A percentile compares a stretch with the other conserved stretches of the same genome.
Evolutionary conservation across 2,888 invertebrate species (phyloP).

Genomic region (Harpalus rufipes): DNA sequence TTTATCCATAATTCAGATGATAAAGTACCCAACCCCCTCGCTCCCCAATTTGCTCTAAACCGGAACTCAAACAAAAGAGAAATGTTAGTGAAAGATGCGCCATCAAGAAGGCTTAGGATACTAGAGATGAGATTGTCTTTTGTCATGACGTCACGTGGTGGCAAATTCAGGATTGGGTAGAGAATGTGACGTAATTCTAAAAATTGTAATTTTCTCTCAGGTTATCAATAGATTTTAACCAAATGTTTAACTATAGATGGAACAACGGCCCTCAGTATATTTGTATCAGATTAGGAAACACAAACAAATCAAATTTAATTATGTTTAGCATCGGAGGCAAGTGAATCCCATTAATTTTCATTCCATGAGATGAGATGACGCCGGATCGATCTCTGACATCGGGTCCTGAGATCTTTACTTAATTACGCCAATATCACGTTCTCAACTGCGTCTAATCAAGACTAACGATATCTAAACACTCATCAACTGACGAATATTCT

Average conservation of each 20-base stretch:
- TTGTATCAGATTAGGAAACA: neutral
- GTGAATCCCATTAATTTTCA: conserved; percentile 22
- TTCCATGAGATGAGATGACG: neutral
- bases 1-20: conserved; percentile 11
- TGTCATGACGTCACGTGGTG: neutral
- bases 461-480: conserved; percentile 22
- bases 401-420: neutral
- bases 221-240: too few relatives aligned
- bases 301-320: conserved; percentile 18
- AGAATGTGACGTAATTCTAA: neutral
- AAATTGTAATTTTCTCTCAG: too few relatives aligned
- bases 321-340: neutral
- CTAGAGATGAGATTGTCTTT: neutral
- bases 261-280: too few relatives aligned
- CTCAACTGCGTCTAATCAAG: conserved; percentile 15
- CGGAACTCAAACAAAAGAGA: conserved; percentile 1
- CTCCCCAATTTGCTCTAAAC: neutral
- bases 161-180: neutral
- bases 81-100: conserved; percentile 8
- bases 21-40: neutral
- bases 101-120: neutral
- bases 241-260: too few relatives aligned
- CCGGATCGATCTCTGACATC: neutral
- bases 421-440: conserved; percentile 15
- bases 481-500: neutral